These are phyloP conservation scores for Pogona vitticeps DNA, from an alignment of 2,113 vertebrate genomes.

Conservation along the genomic window DNA sequence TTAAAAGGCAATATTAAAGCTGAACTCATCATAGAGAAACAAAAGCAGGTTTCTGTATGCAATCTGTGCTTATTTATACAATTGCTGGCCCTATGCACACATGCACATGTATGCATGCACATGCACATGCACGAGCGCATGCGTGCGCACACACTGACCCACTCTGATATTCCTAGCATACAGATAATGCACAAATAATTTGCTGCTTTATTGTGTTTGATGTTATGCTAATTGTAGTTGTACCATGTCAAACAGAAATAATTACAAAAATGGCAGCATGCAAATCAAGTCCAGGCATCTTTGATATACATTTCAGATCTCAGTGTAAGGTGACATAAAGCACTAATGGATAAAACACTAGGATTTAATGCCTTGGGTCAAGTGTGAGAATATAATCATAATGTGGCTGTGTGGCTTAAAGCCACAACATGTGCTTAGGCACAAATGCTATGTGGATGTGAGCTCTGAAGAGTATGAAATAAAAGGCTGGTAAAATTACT, in stretches of 20 bases:
- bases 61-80: neutral
- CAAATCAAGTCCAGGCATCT: slow-evolving; percentile 54
- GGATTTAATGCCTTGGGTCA: slow-evolving; percentile 54
- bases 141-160: neutral
- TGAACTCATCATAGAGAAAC: slow-evolving; percentile 63
- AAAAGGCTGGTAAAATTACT: slow-evolving; percentile 49
- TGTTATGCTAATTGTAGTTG: slow-evolving; percentile 63
- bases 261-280: slow-evolving; percentile 58
- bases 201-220: slow-evolving; percentile 66
- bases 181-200: slow-evolving; percentile 65
- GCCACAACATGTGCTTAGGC: slow-evolving; percentile 23
- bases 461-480: slow-evolving; percentile 45
- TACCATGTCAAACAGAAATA: slow-evolving; percentile 67
- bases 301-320: slow-evolving; percentile 20
- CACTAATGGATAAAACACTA: slow-evolving; percentile 50
- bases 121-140: neutral
- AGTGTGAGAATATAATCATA: slow-evolving; percentile 65
- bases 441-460: slow-evolving; percentile 42
- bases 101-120: neutral
- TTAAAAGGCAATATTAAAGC: too few relatives aligned
- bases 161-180: slow-evolving; percentile 56
- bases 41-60: slow-evolving; percentile 14
- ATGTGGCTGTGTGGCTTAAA: slow-evolving; percentile 52
- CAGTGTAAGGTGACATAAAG: slow-evolving; percentile 52
- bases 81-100: too few relatives aligned